Conservation (phyloP, 2,113 vertebrate species). For the Ranitomeya imitator region DNA sequence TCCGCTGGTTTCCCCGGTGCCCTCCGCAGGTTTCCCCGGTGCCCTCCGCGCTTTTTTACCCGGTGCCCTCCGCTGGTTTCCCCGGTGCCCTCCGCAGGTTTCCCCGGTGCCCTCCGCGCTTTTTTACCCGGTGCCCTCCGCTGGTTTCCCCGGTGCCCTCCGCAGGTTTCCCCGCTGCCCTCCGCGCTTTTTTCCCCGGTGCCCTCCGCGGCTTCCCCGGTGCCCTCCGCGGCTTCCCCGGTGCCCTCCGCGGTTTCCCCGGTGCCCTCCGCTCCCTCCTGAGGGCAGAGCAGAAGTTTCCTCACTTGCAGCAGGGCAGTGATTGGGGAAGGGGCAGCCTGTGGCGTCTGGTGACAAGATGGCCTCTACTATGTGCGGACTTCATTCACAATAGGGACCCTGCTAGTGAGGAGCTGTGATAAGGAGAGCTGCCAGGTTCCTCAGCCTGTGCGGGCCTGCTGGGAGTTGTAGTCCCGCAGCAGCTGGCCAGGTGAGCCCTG, state of each 20-base stretch:
- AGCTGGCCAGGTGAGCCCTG: background rate
- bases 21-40: background rate
- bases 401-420: constrained; percentile 32
- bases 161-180: background rate
- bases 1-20: background rate
- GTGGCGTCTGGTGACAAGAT: constrained; percentile 77
- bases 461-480: background rate
- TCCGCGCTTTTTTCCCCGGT: no score
- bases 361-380: constrained; percentile 74
- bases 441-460: background rate
- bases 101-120: no score
- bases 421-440: background rate
- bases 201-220: background rate
- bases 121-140: background rate
- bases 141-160: no score
- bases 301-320: constrained; percentile 36
- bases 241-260: no score
- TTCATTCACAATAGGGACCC: constrained; percentile 64
- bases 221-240: background rate
- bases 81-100: no score
- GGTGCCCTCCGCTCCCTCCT: constrained; percentile 11
- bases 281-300: background rate
- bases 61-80: background rate
- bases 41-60: no score
- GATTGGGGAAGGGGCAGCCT: constrained; percentile 57